Evolutionary conservation across 2,113 vertebrate genomes (phyloP), one percentile per base, ranked within the genome.

Genomic region (Bothrops jararaca): DNA sequence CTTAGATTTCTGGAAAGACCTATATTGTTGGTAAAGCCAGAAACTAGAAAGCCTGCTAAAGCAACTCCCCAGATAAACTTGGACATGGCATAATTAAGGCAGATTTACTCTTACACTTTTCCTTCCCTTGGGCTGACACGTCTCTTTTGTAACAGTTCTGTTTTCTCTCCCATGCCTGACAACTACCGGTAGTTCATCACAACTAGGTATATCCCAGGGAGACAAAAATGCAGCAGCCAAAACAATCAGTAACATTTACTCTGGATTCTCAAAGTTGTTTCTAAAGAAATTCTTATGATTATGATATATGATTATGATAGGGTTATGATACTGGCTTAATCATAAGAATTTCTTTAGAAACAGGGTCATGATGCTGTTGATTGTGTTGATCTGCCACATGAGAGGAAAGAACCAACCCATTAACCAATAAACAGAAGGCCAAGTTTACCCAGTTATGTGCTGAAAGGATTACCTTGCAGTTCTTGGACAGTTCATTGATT

Each of bases 401-500:
- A 45, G n/a, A 24, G 53, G 24, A n/a, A 88, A 60, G 22, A 12
- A 53, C 18, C 85, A 50, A 22, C 24, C 45, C 34, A 39, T n/a
- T 24, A n/a, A 69, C 23, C 22, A 34, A 56, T 42, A 26, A 29
- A 60, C 42, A 11, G 18, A n/a, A 50, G 39, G 23, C 22, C 1
- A 53, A 9, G 1, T 45, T 39, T n/a, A 26, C 26, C 26, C 88
- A 57, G 1, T 29, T 42, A 56, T 34, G 26, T n/a, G 20, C 42
- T 58, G 54, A 88, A n/a, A 48, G 39, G 4, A 87, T 97, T 96
- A 98, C 97, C 98, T 97, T 0, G 53, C 93, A 94, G 94, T 94
- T 92, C 93, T 93, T 52, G 1, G 24, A 94, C 96, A 98, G 94
- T 95, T 98, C 98, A 99, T 96, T 99, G 98, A 96, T 97, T 98